These are phyloP conservation scores for Cercopithecus petaurista DNA, from an alignment of 2,797 vertebrate species.

Conservation along the genomic window DNA sequence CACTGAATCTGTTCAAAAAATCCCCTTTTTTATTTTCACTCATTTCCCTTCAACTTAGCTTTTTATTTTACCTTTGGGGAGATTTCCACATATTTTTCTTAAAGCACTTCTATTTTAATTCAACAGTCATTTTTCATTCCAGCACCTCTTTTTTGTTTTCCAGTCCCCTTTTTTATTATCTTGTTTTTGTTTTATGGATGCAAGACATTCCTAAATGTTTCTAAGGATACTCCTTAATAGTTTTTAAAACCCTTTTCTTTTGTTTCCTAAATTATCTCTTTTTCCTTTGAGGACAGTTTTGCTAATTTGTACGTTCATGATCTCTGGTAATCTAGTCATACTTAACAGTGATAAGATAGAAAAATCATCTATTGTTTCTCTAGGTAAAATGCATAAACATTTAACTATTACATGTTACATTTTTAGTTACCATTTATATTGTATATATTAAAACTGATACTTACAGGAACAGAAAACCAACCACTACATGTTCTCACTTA, in stretches of 20 bases:
- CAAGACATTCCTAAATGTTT: not conserved
- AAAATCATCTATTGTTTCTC: not conserved
- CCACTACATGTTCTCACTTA: no score
- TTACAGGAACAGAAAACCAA: not conserved
- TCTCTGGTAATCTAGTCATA: not conserved
- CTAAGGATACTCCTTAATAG: not conserved
- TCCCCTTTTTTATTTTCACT: not conserved
- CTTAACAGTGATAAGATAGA: not conserved
- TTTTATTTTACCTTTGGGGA: constrained; percentile 14
- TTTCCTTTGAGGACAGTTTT: not conserved
- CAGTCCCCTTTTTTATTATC: not conserved
- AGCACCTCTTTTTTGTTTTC: not conserved
- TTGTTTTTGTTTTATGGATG: not conserved
- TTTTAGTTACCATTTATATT: not conserved
- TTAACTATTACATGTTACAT: not conserved
- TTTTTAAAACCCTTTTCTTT: constrained; percentile 1
- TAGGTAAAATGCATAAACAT: not conserved
- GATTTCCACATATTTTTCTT: not conserved
- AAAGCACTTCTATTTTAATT: not conserved
- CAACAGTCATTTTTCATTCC: not conserved
- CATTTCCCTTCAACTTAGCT: not conserved
- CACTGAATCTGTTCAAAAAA: not conserved
- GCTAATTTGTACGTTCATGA: not conserved
- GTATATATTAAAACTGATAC: not conserved
- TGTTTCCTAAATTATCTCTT: not conserved